Percentiles rank a stretch among this genome's conserved stretches.
phyloP scores from a whole-genome alignment of 2,888 invertebrate species.

The Clepsis dumicolana region DNA sequence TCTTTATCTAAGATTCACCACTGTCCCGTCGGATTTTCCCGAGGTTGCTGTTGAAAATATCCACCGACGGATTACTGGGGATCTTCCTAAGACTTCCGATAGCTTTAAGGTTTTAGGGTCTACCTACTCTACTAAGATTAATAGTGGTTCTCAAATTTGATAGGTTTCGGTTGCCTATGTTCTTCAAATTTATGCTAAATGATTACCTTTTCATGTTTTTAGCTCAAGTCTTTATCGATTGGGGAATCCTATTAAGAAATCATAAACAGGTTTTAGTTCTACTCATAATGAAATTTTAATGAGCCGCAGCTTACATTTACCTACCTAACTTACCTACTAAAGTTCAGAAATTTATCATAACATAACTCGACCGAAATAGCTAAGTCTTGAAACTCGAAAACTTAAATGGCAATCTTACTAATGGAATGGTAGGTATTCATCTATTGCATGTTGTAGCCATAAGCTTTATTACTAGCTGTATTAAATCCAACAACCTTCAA shows the following conservation, averaged over 20 bases:
- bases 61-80: too few species aligned
- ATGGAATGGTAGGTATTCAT: neutral
- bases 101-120: too few species aligned
- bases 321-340: neutral
- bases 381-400: too few species aligned
- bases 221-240: neutral
- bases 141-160: neutral
- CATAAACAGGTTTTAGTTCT: neutral
- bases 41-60: too few species aligned
- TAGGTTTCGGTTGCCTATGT: neutral
- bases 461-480: neutral
- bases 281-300: neutral
- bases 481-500: slow-evolving; percentile 2
- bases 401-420: neutral
- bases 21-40: too few species aligned
- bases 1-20: too few species aligned
- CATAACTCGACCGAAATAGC: too few species aligned
- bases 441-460: neutral
- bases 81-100: too few species aligned
- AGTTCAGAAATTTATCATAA: neutral
- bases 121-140: too few species aligned
- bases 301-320: neutral
- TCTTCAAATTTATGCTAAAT: too few species aligned
- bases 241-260: neutral
- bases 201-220: too few species aligned